Percentiles rank a stretch among this genome's conserved stretches.
Evolutionary conservation across 2,797 vertebrate genomes (phyloP).

Genomic region (Lacerta agilis): DNA sequence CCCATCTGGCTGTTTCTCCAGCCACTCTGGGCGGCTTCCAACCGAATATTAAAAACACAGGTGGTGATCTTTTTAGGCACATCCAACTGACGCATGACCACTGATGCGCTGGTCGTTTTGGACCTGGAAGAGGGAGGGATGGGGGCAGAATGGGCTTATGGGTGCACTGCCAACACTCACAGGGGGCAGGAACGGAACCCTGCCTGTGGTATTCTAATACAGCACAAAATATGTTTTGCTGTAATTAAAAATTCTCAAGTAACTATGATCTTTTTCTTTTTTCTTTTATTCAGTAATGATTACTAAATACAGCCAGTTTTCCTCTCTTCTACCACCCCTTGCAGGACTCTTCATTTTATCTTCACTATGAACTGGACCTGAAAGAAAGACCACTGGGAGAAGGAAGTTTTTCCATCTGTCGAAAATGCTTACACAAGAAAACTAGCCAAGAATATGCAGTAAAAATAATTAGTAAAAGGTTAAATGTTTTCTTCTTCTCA

Average conservation of each 20-base stretch:
- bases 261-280: conserved; percentile 55
- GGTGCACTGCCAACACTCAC: no score
- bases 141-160: no score
- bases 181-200: no score
- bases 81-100: no score
- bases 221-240: conserved; percentile 22
- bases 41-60: no score
- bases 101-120: no score
- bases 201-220: neutral
- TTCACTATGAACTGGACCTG: conserved; percentile 94
- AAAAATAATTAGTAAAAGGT: conserved; percentile 99
- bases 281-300: conserved; percentile 57
- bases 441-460: conserved; percentile 93
- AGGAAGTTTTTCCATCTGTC: conserved; percentile 99
- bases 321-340: neutral
- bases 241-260: conserved; percentile 47
- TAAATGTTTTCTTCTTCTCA: conserved; percentile 61
- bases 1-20: no score
- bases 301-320: conserved; percentile 68
- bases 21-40: no score
- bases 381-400: conserved; percentile 93
- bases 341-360: conserved; percentile 96
- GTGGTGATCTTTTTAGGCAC: no score
- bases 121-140: no score
- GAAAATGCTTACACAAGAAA: conserved; percentile 95